Evolutionary conservation across 64 coral and sea anemone species (phyloP).

Genomic region (Astreopora myriophthalma): DNA sequence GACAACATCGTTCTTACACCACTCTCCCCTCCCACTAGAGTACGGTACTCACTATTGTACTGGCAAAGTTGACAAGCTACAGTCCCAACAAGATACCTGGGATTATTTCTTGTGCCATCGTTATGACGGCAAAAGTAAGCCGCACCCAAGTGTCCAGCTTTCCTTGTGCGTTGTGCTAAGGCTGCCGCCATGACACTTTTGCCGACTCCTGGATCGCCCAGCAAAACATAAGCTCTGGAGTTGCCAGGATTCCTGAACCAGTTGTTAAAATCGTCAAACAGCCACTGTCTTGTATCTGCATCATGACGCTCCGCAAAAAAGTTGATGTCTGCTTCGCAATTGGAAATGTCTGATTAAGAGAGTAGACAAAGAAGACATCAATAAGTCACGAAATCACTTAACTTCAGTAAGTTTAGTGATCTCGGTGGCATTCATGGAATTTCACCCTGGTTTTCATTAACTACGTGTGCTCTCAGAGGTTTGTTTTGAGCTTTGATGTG

Average conservation of each 20-base stretch:
- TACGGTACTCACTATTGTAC: neutral
- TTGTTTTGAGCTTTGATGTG: too few species aligned
- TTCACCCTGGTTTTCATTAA: too few species aligned
- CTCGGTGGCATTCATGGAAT: too few species aligned
- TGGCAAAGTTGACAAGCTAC: neutral
- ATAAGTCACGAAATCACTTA: too few species aligned
- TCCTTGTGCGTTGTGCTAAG: neutral
- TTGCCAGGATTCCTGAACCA: neutral
- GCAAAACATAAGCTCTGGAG: neutral
- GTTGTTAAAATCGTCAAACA: neutral
- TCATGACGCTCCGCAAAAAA: neutral
- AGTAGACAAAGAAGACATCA: neutral
- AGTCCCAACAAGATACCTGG: slow-evolving; percentile 24
- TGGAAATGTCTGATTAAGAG: neutral
- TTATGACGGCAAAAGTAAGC: slow-evolving; percentile 23
- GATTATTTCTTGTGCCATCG: slow-evolving; percentile 26
- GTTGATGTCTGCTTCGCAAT: neutral
- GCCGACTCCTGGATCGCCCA: neutral
- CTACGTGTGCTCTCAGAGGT: too few species aligned
- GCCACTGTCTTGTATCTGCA: neutral
- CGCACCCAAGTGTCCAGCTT: neutral
- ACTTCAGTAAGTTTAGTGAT: too few species aligned
- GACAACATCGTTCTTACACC: neutral
- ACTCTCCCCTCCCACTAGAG: neutral
- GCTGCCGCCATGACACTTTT: neutral